Evolutionary conservation across 2,797 vertebrate genomes (phyloP), one percentile per base, ranked within the genome.

Genomic region (Rhinophrynus dorsalis): DNA sequence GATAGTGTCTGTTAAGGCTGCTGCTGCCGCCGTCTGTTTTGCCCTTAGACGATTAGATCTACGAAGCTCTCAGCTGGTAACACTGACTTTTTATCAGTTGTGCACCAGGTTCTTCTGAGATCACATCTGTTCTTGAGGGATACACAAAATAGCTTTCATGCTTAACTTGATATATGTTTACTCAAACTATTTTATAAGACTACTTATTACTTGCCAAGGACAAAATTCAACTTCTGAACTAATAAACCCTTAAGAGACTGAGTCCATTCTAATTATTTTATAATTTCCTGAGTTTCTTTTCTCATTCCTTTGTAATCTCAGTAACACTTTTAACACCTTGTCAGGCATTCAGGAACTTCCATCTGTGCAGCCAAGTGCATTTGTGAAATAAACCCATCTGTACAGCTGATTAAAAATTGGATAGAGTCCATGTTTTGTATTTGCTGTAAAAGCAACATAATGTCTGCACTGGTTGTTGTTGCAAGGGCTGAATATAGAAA

Each of bases 381-480:
- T 90, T 81, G 76, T 88, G 89, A 90, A 92, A 87, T 88, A 88
- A 88, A 88, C 86, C 90, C 90, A 92, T 92, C 90, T 90, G 90
- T 86, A 90, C 82, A 89, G 84, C 85, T 90, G 89, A 89, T 91
- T 89, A 89, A 88, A 86, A 87, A 58, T 84, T 91, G 90, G 90
- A 90, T 81, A 30, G 45, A 69, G 64, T 86, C 87, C 89, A 90
- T 81, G 72, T 82, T 89, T 86, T 87, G 79, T 84, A 80, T 88
- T 83, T 76, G 67, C 69, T 75, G 80, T 81, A 81, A 67, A 86
- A 85, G 81, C 86, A 84, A 84, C 80, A 84, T 76, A 82, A 79
- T 77, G 82, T 79, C 61, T 84, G 59, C 74, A 77, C 71, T 79
- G 82, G 76, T 87, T 85, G 82, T 81, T 84, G 68, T 59, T 73